Evolutionary conservation across 2,113 vertebrate species (phyloP).

Genomic region (Origma solitaria): DNA sequence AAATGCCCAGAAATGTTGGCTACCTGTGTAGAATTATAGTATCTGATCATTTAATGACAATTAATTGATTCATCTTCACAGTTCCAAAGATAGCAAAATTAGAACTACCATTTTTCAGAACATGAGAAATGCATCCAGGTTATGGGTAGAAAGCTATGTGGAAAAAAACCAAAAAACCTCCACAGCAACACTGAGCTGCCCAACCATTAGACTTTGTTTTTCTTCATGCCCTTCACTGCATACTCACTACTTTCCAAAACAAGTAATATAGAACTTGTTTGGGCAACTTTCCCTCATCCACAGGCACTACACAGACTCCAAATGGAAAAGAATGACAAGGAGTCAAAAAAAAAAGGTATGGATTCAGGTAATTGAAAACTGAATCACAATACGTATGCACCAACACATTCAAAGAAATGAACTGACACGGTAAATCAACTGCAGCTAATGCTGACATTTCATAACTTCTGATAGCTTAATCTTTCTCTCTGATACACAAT

Average conservation of each 20-base stretch:
- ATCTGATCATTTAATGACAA: neutral
- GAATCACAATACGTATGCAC: neutral
- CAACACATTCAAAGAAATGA: conserved; percentile 9
- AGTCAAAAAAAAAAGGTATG: neutral
- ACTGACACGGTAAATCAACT: neutral
- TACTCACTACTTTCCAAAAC: neutral
- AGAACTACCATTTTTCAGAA: neutral
- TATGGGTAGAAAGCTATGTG: neutral
- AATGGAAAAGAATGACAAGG: neutral
- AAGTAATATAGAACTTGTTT: neutral
- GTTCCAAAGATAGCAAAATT: neutral
- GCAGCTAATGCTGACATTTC: neutral
- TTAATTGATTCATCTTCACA: neutral
- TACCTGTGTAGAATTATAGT: neutral
- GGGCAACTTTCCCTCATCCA: neutral
- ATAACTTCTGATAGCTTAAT: conserved; percentile 3
- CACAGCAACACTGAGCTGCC: neutral
- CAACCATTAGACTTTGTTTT: neutral
- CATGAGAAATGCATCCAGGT: neutral
- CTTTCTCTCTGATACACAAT: neutral
- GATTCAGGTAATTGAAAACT: neutral
- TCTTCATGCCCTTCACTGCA: neutral
- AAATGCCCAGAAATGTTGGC: neutral
- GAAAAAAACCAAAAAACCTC: neutral
- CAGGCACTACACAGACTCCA: neutral